Evolutionary conservation across 2,888 invertebrate genomes (phyloP), one percentile per base, ranked within the genome.

Genomic region (Isoperla grammatica): DNA sequence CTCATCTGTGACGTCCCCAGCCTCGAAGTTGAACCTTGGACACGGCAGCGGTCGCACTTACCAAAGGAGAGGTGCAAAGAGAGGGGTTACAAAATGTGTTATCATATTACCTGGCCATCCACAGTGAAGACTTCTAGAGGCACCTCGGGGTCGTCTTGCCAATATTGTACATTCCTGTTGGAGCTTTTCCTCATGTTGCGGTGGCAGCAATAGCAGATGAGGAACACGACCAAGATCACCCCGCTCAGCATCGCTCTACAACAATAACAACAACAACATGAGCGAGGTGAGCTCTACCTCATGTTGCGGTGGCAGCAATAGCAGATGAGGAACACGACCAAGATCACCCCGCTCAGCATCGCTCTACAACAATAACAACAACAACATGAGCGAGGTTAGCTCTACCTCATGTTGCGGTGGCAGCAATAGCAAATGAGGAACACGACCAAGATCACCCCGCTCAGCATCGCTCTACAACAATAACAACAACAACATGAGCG

Each of bases 161-260:
- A 78, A 67, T 78, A 79, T 53, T 72, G 71, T 43, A 73, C 72
- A 72, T 62, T 73, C 78, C 61, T 50, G 1, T 65, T 63, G 46
- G 69, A 71, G 49, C 74, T 77, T 69, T 81, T 80, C 62, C 77
- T 73, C 66, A 78, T 76, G 64, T 70, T 83, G 74, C 72, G 81
- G 74, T 85, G 85, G 71, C 85, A 85, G 73, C 85, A 85, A 73
- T 85, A 89, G 73, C 89, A 90, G 61, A 88, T 82, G 39, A 88
- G 81, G 69, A 88, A 86, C 61, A 89, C 82, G 50, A 87, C 84
- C 67, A 88, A 82, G 69, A 88, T 79, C 66, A 89, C 85, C 23
- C 88, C 86, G 71, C 88, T 87, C 68, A 90, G 75, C 79, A 89
- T 88, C 45, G 85, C 87, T 71, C 90, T 90, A 78, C 57, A 78